phyloP scores from a whole-genome alignment of 2,888 invertebrate species.

The Carpatolechia fugitivella region DNA sequence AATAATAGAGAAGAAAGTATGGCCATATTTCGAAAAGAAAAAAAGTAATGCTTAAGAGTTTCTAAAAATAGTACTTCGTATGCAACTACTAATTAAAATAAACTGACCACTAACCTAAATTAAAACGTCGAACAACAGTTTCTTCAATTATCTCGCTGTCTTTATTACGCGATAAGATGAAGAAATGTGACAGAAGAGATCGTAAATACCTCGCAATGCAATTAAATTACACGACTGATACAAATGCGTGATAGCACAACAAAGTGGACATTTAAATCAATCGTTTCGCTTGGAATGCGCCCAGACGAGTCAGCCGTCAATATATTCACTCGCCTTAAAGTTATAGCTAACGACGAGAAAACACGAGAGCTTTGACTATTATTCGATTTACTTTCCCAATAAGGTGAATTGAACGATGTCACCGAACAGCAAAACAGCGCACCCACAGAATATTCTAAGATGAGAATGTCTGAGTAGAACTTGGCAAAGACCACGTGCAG shows the following conservation, averaged over 20 bases:
- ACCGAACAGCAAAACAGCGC: conserved; percentile 65
- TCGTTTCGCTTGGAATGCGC: conserved; percentile 44
- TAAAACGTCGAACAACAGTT: background rate
- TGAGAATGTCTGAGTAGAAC: conserved; percentile 48
- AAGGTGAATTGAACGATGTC: conserved; percentile 57
- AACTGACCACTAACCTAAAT: background rate
- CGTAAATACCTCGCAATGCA: conserved; percentile 8
- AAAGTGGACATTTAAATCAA: conserved; percentile 48
- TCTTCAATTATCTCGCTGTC: conserved; percentile 4
- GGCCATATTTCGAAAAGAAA: no score
- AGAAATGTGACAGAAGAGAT: background rate
- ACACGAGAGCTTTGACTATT: conserved; percentile 48
- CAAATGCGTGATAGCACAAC: conserved; percentile 26
- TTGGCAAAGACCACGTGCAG: conserved; percentile 7
- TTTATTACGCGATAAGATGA: conserved; percentile 6
- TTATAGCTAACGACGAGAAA: conserved; percentile 54
- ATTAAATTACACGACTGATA: conserved; percentile 17
- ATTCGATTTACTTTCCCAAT: conserved; percentile 61
- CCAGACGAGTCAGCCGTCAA: conserved; percentile 29
- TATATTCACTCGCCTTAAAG: conserved; percentile 30
- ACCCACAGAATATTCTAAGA: conserved; percentile 42
- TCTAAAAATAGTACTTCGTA: no score
- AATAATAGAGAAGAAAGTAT: no score
- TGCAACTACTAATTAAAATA: no score
- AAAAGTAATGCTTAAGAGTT: no score